These are phyloP conservation scores for Leucophenga varia DNA, from an alignment of 1,140 invertebrate genomes.

Conservation along the genomic window DNA sequence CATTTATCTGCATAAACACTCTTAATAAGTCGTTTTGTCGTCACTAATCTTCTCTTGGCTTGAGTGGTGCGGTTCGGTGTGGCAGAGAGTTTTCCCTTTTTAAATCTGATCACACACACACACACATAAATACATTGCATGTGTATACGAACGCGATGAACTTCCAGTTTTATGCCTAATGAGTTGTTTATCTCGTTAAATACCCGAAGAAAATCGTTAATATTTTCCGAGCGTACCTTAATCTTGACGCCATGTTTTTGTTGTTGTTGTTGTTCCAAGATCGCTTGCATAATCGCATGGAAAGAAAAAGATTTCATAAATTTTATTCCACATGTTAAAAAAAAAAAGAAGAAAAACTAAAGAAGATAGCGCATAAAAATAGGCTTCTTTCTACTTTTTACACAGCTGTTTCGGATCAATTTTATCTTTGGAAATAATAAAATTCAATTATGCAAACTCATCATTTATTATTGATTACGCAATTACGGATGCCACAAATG, in stretches of 20 bases:
- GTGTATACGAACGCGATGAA: no score
- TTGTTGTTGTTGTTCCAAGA: no score
- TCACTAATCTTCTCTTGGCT: not conserved
- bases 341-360: conserved; percentile 2
- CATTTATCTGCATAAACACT: conserved; percentile 52
- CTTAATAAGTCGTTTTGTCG: conserved; percentile 40
- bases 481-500: conserved; percentile 10
- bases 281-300: conserved; percentile 31
- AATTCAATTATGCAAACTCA: no score
- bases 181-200: conserved; percentile 14
- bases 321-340: conserved; percentile 6
- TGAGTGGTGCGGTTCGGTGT: no score
- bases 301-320: conserved; percentile 19
- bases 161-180: conserved; percentile 21
- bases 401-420: no score
- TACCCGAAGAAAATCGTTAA: no score
- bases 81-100: conserved; percentile 34
- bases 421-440: no score
- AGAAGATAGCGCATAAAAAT: no score
- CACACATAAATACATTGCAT: conserved; percentile 1
- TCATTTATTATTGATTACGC: no score
- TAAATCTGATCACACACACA: conserved; percentile 28
- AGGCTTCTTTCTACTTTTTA: no score
- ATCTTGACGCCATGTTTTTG: conserved; percentile 39
- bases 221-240: not conserved